These are phyloP conservation scores for Phengaris arion DNA, from an alignment of 2,888 invertebrate genomes.

Conservation along the genomic window DNA sequence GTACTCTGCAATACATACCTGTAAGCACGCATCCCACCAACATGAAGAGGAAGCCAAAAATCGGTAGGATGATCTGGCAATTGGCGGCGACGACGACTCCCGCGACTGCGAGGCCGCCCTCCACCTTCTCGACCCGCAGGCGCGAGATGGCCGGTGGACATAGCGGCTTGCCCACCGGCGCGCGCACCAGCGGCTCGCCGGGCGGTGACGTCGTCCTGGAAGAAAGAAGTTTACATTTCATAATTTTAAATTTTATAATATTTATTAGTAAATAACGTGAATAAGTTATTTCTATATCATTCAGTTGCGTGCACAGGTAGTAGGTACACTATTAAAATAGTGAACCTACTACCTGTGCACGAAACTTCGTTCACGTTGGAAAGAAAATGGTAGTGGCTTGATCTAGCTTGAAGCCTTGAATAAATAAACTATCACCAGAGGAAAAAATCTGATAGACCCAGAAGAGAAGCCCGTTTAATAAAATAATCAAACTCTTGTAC, in stretches of 20 bases:
- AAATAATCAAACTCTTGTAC: no score
- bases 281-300: no score
- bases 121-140: slow-evolving; percentile 86
- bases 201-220: slow-evolving; percentile 72
- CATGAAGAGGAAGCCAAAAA: slow-evolving; percentile 87
- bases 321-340: no score
- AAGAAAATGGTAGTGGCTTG: no score
- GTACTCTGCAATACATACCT: slow-evolving; percentile 65
- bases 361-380: no score
- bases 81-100: slow-evolving; percentile 88
- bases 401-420: no score
- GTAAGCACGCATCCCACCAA: slow-evolving; percentile 87
- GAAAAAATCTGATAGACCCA: no score
- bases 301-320: no score
- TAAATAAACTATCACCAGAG: no score
- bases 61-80: slow-evolving; percentile 87
- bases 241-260: no score
- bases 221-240: background rate
- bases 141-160: slow-evolving; percentile 85
- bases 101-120: slow-evolving; percentile 87
- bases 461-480: no score
- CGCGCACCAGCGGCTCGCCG: slow-evolving; percentile 81
- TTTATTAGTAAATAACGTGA: background rate
- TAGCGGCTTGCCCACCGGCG: slow-evolving; percentile 72
- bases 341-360: no score